Percentiles rank a stretch among this genome's conserved stretches.
Evolutionary conservation across 2,113 vertebrate genomes (phyloP).

Genomic region (Caranx ignobilis): DNA sequence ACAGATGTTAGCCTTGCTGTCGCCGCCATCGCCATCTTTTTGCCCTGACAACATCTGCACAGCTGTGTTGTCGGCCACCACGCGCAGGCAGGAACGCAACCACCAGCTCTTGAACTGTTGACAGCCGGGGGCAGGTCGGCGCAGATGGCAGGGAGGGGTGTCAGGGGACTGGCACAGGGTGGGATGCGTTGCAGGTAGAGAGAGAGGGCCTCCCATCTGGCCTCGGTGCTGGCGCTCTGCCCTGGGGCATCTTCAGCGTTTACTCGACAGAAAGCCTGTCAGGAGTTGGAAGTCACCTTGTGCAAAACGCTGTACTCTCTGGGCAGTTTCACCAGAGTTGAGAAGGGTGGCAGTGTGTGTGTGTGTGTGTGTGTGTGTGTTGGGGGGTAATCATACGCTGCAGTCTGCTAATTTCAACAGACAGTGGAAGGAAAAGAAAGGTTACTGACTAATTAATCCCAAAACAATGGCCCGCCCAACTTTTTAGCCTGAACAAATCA

Average conservation of each 20-base stretch:
- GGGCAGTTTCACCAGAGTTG: conserved; percentile 42
- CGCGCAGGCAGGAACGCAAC: conserved; percentile 28
- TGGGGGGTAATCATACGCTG: conserved; percentile 3
- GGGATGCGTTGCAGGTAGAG: conserved; percentile 72
- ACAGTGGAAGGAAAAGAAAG: conserved; percentile 7
- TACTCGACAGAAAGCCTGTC: conserved; percentile 71
- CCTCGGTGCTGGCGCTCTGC: conserved; percentile 72
- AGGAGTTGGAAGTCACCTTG: conserved; percentile 79
- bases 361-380: not conserved
- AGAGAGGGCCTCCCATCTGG: conserved; percentile 77
- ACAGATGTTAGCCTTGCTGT: conserved; percentile 77
- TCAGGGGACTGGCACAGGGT: conserved; percentile 64
- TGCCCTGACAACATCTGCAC: conserved; percentile 74
- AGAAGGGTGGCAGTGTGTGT: not conserved
- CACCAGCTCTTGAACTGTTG: conserved; percentile 68
- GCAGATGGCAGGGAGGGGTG: conserved; percentile 78
- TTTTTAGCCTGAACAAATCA: conserved; percentile 7
- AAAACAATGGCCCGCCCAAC: not conserved
- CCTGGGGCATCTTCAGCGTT: conserved; percentile 71
- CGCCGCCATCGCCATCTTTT: conserved; percentile 51
- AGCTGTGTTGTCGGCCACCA: conserved; percentile 71
- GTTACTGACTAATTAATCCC: conserved; percentile 22
- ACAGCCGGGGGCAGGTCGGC: conserved; percentile 76
- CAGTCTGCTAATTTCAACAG: conserved; percentile 33
- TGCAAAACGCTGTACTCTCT: conserved; percentile 62